Conservation (phyloP, 2,797 vertebrate species). For the Perodicticus potto region DNA sequence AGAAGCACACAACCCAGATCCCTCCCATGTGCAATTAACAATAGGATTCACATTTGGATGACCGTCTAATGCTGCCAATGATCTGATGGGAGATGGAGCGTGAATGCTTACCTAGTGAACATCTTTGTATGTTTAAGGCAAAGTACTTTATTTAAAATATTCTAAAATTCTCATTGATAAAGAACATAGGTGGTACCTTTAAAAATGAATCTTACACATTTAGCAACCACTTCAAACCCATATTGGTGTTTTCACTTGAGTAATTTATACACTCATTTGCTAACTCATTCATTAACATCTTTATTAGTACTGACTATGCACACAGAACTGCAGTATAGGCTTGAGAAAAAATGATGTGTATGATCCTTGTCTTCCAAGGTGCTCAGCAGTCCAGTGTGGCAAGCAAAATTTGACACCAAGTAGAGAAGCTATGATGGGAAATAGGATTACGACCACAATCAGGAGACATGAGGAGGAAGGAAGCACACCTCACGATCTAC, state of each 20-base stretch:
- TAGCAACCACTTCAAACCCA: neutral
- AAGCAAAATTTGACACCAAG: neutral
- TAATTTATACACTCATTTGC: neutral
- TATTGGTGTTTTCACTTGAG: neutral
- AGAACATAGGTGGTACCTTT: neutral
- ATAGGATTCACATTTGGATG: too few species aligned
- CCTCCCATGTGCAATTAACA: too few species aligned
- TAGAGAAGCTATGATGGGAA: neutral
- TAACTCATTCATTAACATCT: conserved; percentile 7
- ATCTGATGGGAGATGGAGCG: neutral
- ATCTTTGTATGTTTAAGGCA: neutral
- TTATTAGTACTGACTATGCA: neutral
- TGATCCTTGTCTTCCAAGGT: conserved; percentile 3
- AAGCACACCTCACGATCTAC: neutral
- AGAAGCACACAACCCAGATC: too few species aligned
- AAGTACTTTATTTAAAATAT: conserved; percentile 25
- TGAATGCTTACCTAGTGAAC: neutral
- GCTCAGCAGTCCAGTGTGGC: neutral
- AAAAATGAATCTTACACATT: neutral
- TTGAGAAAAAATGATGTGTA: neutral
- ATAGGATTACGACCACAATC: neutral
- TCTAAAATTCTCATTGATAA: neutral
- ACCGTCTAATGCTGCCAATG: too few species aligned
- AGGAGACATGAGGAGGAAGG: neutral
- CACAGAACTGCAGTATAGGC: neutral